Conservation (phyloP, 2,888 invertebrate species). For the Nebria salina region DNA sequence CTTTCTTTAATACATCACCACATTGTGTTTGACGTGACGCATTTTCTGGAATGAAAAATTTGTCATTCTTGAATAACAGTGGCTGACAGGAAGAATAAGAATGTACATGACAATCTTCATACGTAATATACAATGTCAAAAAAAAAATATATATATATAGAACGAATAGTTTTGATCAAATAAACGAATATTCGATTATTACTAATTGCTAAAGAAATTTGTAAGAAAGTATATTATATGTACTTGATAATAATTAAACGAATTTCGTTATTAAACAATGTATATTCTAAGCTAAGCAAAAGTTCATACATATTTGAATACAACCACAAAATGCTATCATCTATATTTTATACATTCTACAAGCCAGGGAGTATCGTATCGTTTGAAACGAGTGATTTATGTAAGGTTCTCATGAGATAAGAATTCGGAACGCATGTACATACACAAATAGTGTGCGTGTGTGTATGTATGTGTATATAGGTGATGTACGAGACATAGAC, state of each 20-base stretch:
- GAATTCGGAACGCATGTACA: neutral
- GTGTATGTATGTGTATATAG: neutral
- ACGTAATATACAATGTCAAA: neutral
- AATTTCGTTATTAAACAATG: no score
- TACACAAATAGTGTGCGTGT: neutral
- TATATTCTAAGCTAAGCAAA: no score
- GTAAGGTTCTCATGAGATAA: neutral
- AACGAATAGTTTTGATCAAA: no score
- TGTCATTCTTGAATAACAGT: slow-evolving; percentile 23
- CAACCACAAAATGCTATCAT: no score
- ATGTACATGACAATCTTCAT: neutral
- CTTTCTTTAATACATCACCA: slow-evolving; percentile 41
- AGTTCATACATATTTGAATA: no score
- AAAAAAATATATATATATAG: neutral
- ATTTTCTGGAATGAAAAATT: slow-evolving; percentile 44
- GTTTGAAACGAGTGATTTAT: neutral
- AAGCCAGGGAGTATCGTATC: neutral
- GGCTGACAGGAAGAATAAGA: slow-evolving; percentile 3
- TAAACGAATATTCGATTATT: no score
- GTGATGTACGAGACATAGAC: neutral
- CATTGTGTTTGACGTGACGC: slow-evolving; percentile 43
- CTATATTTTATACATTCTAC: neutral
- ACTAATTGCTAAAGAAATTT: no score
- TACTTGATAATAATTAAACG: no score
- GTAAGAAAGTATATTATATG: no score